Conservation (phyloP, 2,888 invertebrate genomes). For the Nymphalis c-album region DNA sequence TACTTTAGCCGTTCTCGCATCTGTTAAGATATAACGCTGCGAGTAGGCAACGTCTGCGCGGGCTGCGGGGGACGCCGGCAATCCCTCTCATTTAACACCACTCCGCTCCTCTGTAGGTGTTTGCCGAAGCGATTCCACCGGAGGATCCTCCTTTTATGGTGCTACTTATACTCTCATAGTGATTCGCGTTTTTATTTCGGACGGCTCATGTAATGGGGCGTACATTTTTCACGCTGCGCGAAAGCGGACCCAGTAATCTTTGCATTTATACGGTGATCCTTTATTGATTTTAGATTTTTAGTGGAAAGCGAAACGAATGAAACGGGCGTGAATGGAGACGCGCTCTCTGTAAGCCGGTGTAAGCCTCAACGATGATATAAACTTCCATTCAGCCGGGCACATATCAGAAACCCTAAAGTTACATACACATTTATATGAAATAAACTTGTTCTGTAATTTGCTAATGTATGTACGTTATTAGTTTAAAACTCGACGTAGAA, state of each 20-base stretch:
- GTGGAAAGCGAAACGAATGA: conserved; percentile 79
- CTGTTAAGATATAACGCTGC: conserved; percentile 66
- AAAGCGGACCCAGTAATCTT: conserved; percentile 78
- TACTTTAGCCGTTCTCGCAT: conserved; percentile 62
- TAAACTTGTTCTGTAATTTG: conserved; percentile 31
- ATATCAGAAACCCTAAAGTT: conserved; percentile 66
- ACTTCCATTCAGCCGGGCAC: conserved; percentile 69
- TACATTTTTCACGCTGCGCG: conserved; percentile 77
- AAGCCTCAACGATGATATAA: conserved; percentile 77
- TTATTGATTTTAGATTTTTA: conserved; percentile 82
- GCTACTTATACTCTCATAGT: conserved; percentile 78
- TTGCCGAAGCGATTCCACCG: conserved; percentile 78
- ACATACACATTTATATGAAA: conserved; percentile 38
- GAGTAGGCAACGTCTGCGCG: conserved; percentile 49
- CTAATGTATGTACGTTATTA: conserved; percentile 25
- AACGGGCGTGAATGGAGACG: conserved; percentile 77
- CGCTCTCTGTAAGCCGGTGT: conserved; percentile 74
- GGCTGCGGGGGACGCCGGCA: conserved; percentile 55
- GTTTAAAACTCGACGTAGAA: conserved; percentile 26
- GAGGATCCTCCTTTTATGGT: conserved; percentile 78
- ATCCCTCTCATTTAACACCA: conserved; percentile 82
- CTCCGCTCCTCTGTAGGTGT: conserved; percentile 79
- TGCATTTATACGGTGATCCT: conserved; percentile 80
- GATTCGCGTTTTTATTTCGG: conserved; percentile 81
- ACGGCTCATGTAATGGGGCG: conserved; percentile 75